Evolutionary conservation across 2,797 vertebrate species (phyloP).

Genomic region (Sebastolobus altivelis): DNA sequence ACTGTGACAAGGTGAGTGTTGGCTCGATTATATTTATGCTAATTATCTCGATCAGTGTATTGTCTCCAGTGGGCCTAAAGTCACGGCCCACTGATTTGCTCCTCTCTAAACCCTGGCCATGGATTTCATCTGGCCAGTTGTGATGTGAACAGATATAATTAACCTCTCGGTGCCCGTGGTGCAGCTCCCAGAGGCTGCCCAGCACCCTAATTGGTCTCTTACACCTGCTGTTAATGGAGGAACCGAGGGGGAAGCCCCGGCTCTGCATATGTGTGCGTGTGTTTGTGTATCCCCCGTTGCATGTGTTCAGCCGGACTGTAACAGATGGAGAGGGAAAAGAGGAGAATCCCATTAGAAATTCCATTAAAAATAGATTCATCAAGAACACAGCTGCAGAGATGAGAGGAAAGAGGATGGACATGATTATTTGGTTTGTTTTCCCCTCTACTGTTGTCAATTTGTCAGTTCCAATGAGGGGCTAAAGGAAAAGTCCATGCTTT

Average conservation of each 20-base stretch:
- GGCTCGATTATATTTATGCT: conserved; percentile 44
- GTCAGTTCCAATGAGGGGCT: neutral
- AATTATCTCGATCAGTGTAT: conserved; percentile 36
- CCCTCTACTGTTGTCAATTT: conserved; percentile 11
- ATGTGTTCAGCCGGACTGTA: conserved; percentile 34
- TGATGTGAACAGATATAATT: conserved; percentile 68
- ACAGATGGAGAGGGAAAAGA: conserved; percentile 69
- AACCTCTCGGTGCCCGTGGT: conserved; percentile 55
- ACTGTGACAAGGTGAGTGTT: conserved; percentile 27
- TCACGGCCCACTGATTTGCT: conserved; percentile 29
- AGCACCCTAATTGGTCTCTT: conserved; percentile 69
- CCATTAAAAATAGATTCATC: conserved; percentile 74
- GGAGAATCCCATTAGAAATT: conserved; percentile 65
- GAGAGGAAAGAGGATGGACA: conserved; percentile 14
- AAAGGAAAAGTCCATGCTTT: neutral
- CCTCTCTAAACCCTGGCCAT: conserved; percentile 6
- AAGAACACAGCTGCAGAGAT: conserved; percentile 68
- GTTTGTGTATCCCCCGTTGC: conserved; percentile 5
- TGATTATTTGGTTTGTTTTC: conserved; percentile 34
- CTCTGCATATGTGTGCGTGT: conserved; percentile 12
- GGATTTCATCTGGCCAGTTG: conserved; percentile 40
- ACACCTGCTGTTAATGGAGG: conserved; percentile 67
- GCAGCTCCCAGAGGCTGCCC: conserved; percentile 52
- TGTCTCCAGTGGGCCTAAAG: conserved; percentile 28
- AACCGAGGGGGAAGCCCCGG: conserved; percentile 43